Percentiles rank a stretch among this genome's conserved stretches.
Evolutionary conservation across 2,888 invertebrate genomes (phyloP).

Genomic region (Belgica antarctica): DNA sequence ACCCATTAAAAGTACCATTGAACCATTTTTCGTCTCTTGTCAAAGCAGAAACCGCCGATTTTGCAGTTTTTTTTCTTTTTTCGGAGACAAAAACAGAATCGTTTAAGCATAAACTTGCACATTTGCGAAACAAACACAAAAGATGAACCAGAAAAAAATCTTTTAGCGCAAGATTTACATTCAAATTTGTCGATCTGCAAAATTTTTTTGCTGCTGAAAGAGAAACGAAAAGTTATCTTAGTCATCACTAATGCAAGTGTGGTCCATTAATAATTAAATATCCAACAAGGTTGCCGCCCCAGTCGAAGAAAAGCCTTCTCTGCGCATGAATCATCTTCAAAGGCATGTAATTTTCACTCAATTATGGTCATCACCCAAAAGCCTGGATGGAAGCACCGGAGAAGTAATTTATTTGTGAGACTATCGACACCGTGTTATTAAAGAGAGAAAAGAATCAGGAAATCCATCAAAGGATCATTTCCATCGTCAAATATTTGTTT

Average conservation of each 20-base stretch:
- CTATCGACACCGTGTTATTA: slow-evolving; percentile 42
- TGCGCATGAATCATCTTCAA: not conserved
- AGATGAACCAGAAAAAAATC: not conserved
- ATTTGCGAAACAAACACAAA: not conserved
- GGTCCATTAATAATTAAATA: slow-evolving; percentile 40
- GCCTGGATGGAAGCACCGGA: slow-evolving; percentile 36
- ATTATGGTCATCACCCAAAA: slow-evolving; percentile 22
- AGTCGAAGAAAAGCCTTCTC: not conserved
- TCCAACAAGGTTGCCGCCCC: slow-evolving; percentile 40
- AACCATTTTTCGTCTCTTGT: slow-evolving; percentile 29
- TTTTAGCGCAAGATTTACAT: slow-evolving; percentile 37
- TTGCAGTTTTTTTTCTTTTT: slow-evolving; percentile 28
- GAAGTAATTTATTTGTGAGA: slow-evolving; percentile 40
- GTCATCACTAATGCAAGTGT: slow-evolving; percentile 32
- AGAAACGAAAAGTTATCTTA: slow-evolving; percentile 8
- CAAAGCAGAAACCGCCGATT: slow-evolving; percentile 35
- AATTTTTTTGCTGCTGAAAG: not conserved
- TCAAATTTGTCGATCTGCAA: slow-evolving; percentile 36
- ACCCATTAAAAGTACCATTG: slow-evolving; percentile 38
- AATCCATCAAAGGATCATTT: slow-evolving; percentile 39
- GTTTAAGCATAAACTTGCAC: slow-evolving; percentile 15
- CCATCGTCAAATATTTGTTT: slow-evolving; percentile 44
- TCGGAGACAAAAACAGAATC: not conserved
- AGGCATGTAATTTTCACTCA: slow-evolving; percentile 40
- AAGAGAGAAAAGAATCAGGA: slow-evolving; percentile 3